Percentiles rank a stretch among this genome's conserved stretches.
phyloP scores from a whole-genome alignment of 2,113 vertebrate genomes.

The Zootoca vivipara region DNA sequence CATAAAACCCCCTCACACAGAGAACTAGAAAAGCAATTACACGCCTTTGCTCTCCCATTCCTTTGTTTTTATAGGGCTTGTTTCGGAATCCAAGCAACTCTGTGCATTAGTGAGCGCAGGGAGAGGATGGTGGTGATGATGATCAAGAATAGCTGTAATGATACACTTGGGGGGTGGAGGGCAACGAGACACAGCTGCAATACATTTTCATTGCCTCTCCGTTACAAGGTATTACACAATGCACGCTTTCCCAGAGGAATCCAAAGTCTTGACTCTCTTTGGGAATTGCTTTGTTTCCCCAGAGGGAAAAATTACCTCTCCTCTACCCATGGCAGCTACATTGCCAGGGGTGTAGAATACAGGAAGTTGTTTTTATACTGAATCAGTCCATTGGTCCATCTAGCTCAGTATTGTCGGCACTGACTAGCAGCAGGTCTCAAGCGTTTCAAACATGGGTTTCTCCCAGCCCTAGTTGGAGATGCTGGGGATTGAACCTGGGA shows the following conservation, averaged over 20 bases:
- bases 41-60: constrained; percentile 48
- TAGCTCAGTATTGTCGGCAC: too few species aligned
- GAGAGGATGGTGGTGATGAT: not conserved
- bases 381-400: too few species aligned
- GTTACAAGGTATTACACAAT: not conserved
- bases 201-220: not conserved
- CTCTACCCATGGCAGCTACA: not conserved
- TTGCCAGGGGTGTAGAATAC: too few species aligned
- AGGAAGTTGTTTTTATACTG: too few species aligned
- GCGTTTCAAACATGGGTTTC: too few species aligned
- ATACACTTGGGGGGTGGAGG: constrained; percentile 15
- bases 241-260: not conserved
- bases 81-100: constrained; percentile 46
- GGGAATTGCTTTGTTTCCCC: not conserved
- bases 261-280: not conserved
- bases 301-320: not conserved
- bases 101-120: constrained; percentile 26
- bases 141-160: constrained; percentile 33
- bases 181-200: not conserved
- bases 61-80: constrained; percentile 50
- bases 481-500: too few species aligned
- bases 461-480: too few species aligned
- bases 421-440: too few species aligned
- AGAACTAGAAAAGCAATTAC: constrained; percentile 60
- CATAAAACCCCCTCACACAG: constrained; percentile 40